These are phyloP conservation scores for Ptychochromis oligacanthus DNA, from an alignment of 2,113 vertebrate species.

Conservation along the genomic window DNA sequence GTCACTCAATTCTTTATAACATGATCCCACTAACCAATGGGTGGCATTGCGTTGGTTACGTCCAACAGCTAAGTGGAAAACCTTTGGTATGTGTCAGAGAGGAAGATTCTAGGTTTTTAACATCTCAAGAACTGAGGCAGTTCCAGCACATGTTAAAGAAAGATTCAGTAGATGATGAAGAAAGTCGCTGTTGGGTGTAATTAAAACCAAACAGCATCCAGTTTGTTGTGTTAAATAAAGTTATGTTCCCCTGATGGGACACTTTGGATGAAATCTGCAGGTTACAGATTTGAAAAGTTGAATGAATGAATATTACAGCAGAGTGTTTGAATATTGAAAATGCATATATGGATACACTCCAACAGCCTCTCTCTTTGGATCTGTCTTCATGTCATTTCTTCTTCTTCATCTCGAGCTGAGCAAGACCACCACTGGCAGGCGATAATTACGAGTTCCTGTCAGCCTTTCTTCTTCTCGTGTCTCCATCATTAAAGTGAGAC, in stretches of 20 bases:
- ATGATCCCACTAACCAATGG: too few relatives aligned
- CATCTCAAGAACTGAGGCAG: not conserved
- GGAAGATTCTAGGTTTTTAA: not conserved
- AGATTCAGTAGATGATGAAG: not conserved
- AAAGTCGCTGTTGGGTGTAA: not conserved
- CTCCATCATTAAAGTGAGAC: not conserved
- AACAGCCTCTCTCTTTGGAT: not conserved
- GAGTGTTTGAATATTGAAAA: not conserved
- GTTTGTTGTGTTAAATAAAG: not conserved
- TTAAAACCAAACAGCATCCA: not conserved
- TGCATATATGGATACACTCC: not conserved
- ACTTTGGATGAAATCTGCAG: not conserved
- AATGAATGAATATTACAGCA: not conserved
- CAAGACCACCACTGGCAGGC: not conserved
- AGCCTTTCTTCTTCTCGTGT: not conserved
- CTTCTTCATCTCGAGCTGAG: not conserved
- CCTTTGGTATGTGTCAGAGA: not conserved
- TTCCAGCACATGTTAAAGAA: not conserved
- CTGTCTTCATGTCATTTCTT: not conserved
- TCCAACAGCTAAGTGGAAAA: too few relatives aligned
- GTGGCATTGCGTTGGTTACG: too few relatives aligned
- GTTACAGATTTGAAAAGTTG: not conserved
- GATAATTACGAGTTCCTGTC: constrained; percentile 35
- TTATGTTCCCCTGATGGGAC: not conserved
- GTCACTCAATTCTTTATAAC: too few relatives aligned